A percentile compares a stretch with the other conserved stretches of the same genome.
phyloP scores from a whole-genome alignment of 2,888 invertebrate genomes.

The Abrostola tripartita region DNA sequence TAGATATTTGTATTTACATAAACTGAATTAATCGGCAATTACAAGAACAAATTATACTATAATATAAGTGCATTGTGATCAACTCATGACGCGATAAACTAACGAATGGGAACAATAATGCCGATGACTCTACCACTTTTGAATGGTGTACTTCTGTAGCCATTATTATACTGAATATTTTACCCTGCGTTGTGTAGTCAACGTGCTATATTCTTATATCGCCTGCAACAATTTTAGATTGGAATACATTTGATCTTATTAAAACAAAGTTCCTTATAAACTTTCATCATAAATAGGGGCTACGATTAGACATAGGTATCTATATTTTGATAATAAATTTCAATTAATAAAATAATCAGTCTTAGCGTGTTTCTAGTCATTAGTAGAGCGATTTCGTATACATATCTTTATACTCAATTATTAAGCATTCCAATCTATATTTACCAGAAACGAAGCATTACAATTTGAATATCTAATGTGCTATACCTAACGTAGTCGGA shows the following conservation, averaged over 20 bases:
- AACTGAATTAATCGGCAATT: constrained; percentile 60
- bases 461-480: constrained; percentile 48
- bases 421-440: constrained; percentile 82
- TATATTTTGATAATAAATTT: constrained; percentile 54
- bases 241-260: constrained; percentile 48
- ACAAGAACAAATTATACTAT: constrained; percentile 53
- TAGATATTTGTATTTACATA: constrained; percentile 36
- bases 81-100: constrained; percentile 63
- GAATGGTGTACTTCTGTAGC: constrained; percentile 41
- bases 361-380: constrained; percentile 73
- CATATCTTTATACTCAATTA: constrained; percentile 80
- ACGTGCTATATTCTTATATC: constrained; percentile 48
- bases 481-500: constrained; percentile 38
- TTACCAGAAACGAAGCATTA: constrained; percentile 59
- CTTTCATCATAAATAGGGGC: constrained; percentile 41
- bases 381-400: constrained; percentile 68
- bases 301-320: constrained; percentile 41
- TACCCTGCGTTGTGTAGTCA: constrained; percentile 37
- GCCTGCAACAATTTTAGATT: constrained; percentile 50
- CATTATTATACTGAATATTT: constrained; percentile 33
- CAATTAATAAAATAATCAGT: constrained; percentile 47
- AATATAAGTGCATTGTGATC: constrained; percentile 55
- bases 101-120: constrained; percentile 82
- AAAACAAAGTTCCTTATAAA: constrained; percentile 52
- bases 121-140: constrained; percentile 52